Percentiles rank a stretch among this genome's conserved stretches.
Evolutionary conservation across 2,888 invertebrate genomes (phyloP).

Genomic region (Thereva nobilitata): DNA sequence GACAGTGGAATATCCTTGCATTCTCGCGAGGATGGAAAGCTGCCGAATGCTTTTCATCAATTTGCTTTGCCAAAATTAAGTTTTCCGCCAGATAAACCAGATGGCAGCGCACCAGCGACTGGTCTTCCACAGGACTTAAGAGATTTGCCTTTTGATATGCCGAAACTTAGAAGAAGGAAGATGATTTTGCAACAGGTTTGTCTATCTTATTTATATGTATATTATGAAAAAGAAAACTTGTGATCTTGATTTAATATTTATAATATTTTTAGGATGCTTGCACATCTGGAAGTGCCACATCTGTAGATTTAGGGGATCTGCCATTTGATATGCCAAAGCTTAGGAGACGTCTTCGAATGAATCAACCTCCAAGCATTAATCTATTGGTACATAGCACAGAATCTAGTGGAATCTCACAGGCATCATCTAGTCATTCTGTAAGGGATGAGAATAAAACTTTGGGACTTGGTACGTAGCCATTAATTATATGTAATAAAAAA

Average conservation of each 20-base stretch:
- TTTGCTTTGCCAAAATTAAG: constrained; percentile 60
- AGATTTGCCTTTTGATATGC: constrained; percentile 89
- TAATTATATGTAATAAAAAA: background rate
- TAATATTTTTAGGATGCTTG: constrained; percentile 58
- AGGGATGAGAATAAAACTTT: constrained; percentile 69
- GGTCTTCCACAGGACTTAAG: constrained; percentile 70
- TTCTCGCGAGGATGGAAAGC: constrained; percentile 77
- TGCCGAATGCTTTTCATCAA: constrained; percentile 64
- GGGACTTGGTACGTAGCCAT: constrained; percentile 57
- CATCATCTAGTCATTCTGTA: constrained; percentile 81
- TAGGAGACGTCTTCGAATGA: constrained; percentile 71
- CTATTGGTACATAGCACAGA: constrained; percentile 64
- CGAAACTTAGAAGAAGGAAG: constrained; percentile 75
- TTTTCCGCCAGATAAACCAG: constrained; percentile 61
- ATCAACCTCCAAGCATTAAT: constrained; percentile 53
- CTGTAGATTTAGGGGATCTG: constrained; percentile 78
- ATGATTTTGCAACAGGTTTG: constrained; percentile 66
- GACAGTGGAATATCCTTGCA: constrained; percentile 88
- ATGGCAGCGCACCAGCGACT: constrained; percentile 51
- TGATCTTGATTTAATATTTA: background rate
- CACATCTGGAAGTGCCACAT: constrained; percentile 72
- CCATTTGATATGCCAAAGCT: constrained; percentile 93
- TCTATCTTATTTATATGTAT: too few species aligned
- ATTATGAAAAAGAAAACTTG: too few species aligned
- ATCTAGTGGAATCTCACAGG: constrained; percentile 74